phyloP scores from a whole-genome alignment of 2,888 invertebrate species.

The Synanthedon vespiformis region DNA sequence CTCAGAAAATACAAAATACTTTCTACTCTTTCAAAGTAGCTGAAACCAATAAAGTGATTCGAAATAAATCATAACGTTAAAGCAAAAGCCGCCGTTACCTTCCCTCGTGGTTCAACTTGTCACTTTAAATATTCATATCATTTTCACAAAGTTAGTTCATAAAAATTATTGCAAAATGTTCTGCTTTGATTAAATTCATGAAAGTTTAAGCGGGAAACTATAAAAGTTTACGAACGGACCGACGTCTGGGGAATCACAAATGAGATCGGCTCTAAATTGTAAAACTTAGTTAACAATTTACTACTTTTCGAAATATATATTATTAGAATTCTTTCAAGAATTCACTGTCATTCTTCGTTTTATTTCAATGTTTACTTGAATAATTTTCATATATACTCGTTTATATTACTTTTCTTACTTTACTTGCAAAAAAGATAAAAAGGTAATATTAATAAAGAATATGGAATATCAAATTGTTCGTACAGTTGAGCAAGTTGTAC shows the following conservation, averaged over 20 bases:
- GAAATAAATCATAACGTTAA: no score
- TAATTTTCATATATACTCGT: no score
- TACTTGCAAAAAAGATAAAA: no score
- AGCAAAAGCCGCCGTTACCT: no score
- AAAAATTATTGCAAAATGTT: conserved; percentile 46
- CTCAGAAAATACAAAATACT: conserved; percentile 3
- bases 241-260: conserved; percentile 35
- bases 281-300: conserved; percentile 1
- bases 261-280: conserved; percentile 25
- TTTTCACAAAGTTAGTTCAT: conserved; percentile 24
- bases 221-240: conserved; percentile 42
- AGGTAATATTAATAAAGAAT: no score
- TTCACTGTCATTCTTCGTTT: no score
- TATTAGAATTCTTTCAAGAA: background rate
- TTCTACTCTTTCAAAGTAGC: no score
- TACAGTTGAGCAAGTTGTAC: no score
- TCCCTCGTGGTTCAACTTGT: background rate
- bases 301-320: background rate
- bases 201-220: conserved; percentile 50
- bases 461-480: no score
- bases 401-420: no score
- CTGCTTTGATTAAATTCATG: conserved; percentile 43
- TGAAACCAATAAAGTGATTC: no score
- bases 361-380: no score
- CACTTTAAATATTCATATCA: conserved; percentile 19